Conservation (phyloP, 2,888 invertebrate genomes). For the Stictocephala bisonia region DNA sequence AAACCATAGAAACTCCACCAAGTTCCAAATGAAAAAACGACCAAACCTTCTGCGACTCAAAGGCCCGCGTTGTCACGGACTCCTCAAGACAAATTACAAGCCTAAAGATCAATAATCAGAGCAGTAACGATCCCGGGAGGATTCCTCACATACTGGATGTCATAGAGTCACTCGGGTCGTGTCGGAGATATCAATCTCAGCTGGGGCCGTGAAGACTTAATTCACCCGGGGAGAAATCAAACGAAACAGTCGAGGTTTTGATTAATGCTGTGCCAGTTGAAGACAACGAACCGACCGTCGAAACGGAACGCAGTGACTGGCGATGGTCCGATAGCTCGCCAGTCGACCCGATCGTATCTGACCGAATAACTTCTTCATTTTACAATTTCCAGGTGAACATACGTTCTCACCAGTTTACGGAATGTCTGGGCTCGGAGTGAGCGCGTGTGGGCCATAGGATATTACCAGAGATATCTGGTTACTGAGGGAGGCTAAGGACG, state of each 20-base stretch:
- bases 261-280: slow-evolving; percentile 19
- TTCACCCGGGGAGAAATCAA: slow-evolving; percentile 29
- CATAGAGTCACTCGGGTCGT: slow-evolving; percentile 10
- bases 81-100: too few relatives aligned
- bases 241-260: slow-evolving; percentile 31
- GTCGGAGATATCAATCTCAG: slow-evolving; percentile 25
- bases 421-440: neutral
- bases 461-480: too few relatives aligned
- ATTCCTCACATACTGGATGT: neutral
- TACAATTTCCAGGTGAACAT: slow-evolving; percentile 14
- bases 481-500: too few relatives aligned
- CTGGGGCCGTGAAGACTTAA: slow-evolving; percentile 16
- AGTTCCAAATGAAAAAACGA: too few relatives aligned
- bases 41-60: too few relatives aligned
- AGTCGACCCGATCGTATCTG: too few relatives aligned
- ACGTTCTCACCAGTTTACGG: neutral
- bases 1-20: too few relatives aligned
- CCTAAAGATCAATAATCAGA: too few relatives aligned
- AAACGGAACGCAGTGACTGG: neutral
- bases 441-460: too few relatives aligned
- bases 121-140: too few relatives aligned
- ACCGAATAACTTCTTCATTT: slow-evolving; percentile 21
- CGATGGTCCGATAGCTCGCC: too few relatives aligned
- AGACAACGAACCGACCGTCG: neutral
- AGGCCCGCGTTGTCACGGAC: too few relatives aligned